These are phyloP conservation scores for Pemphigus obesinymphae DNA, from an alignment of 1,140 invertebrate species.

Conservation along the genomic window DNA sequence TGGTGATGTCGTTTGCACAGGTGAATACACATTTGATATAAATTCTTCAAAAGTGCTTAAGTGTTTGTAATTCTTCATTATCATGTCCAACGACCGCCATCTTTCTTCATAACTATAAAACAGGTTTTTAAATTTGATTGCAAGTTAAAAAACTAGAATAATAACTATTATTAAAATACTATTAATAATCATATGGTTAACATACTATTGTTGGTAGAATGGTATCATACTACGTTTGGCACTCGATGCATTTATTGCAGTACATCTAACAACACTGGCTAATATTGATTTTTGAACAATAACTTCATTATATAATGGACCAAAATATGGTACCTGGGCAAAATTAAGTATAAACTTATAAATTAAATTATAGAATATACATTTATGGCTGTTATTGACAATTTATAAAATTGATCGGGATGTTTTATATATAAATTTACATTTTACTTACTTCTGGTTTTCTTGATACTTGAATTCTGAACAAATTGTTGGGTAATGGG, in stretches of 20 bases:
- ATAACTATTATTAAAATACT: too few species aligned
- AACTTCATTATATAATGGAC: conserved; percentile 91
- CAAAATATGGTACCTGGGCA: conserved; percentile 81
- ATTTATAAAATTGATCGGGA: too few species aligned
- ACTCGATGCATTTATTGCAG: conserved; percentile 86
- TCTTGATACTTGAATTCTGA: conserved; percentile 74
- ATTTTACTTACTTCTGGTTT: conserved; percentile 69
- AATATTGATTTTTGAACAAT: conserved; percentile 78
- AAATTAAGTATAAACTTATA: neutral
- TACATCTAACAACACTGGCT: conserved; percentile 82
- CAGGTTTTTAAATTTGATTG: neutral
- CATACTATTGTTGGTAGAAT: conserved; percentile 85
- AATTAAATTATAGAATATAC: neutral
- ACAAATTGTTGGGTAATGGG: conserved; percentile 76
- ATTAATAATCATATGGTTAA: too few species aligned
- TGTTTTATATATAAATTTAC: too few species aligned
- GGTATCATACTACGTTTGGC: conserved; percentile 82
- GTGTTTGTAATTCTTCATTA: conserved; percentile 84
- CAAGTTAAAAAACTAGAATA: neutral
- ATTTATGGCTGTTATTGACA: too few species aligned
- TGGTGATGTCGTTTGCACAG: conserved; percentile 54
- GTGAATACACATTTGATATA: conserved; percentile 76
- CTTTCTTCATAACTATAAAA: conserved; percentile 80
- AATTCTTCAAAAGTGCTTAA: conserved; percentile 89
- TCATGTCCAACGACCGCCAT: conserved; percentile 75